Conservation (phyloP, 2,797 vertebrate species). For the Cirrhinus molitorella region DNA sequence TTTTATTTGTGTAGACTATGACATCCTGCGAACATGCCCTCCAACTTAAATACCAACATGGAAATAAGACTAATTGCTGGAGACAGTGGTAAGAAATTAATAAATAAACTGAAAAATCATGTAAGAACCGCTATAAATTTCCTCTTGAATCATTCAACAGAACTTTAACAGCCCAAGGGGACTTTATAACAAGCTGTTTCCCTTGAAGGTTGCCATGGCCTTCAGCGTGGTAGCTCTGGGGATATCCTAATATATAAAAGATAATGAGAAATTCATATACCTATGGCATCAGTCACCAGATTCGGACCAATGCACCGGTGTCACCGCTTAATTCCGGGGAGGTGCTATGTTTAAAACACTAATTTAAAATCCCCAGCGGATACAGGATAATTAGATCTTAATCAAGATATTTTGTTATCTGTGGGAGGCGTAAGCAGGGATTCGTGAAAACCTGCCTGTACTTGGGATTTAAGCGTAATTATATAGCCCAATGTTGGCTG, state of each 20-base stretch:
- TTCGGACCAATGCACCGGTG: conserved; percentile 61
- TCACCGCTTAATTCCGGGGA: conserved; percentile 59
- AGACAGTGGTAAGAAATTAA: conserved; percentile 57
- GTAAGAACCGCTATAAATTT: conserved; percentile 70
- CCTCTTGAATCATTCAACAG: conserved; percentile 66
- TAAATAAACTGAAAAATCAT: conserved; percentile 67
- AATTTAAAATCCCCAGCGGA: conserved; percentile 63
- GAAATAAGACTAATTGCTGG: conserved; percentile 61
- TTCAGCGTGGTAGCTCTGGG: conserved; percentile 72
- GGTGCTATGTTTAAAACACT: conserved; percentile 61
- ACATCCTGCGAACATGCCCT: conserved; percentile 12
- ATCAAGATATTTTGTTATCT: conserved; percentile 54
- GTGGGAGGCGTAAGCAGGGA: conserved; percentile 20
- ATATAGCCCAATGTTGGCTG: neutral
- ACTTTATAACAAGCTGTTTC: conserved; percentile 79
- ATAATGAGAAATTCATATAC: conserved; percentile 82
- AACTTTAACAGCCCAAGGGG: conserved; percentile 80
- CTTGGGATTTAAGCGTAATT: conserved; percentile 27
- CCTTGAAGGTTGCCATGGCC: conserved; percentile 77
- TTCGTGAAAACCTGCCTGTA: conserved; percentile 10
- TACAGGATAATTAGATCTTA: conserved; percentile 58
- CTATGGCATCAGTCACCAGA: conserved; percentile 71
- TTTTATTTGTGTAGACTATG: conserved; percentile 18
- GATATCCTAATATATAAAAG: conserved; percentile 76
- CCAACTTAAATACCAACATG: conserved; percentile 37